Conservation (phyloP, 2,113 vertebrate species). For the Leptobrachium ailaonicum region DNA sequence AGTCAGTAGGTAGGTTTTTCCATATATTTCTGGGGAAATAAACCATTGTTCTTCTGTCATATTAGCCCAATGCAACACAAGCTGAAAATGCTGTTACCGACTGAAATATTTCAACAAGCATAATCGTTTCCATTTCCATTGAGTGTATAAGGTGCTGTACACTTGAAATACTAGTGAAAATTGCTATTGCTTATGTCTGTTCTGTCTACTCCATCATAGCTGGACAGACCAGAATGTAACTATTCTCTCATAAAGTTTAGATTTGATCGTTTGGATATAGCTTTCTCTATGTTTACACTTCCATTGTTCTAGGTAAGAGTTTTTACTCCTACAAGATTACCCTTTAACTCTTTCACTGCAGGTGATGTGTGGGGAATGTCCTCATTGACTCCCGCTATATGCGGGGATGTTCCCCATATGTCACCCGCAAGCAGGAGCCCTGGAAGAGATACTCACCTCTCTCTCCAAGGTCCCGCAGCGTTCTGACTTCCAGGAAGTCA, state of each 20-base stretch:
- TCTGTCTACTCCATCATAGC: not conserved
- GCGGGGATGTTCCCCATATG: too few species aligned
- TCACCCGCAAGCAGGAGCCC: too few species aligned
- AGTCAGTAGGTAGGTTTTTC: too few species aligned
- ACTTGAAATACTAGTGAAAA: not conserved
- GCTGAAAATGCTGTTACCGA: not conserved
- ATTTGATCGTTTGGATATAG: not conserved
- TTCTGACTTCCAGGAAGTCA: too few species aligned
- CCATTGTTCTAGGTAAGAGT: not conserved
- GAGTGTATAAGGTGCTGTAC: not conserved
- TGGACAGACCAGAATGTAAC: not conserved
- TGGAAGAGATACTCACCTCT: too few species aligned
- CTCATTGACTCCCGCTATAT: too few species aligned
- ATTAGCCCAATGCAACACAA: not conserved
- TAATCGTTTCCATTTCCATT: not conserved
- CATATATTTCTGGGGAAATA: too few species aligned
- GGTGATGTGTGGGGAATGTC: too few species aligned
- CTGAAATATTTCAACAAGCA: not conserved
- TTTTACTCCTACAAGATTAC: not conserved
- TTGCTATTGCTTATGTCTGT: not conserved
- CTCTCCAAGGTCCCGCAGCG: too few species aligned
- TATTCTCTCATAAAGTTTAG: not conserved
- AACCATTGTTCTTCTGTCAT: too few species aligned
- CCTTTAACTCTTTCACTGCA: too few species aligned
- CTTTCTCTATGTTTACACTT: not conserved